Base-by-base conservation (phyloP, 2,113 vertebrate species). In the Caranx ignobilis region DNA sequence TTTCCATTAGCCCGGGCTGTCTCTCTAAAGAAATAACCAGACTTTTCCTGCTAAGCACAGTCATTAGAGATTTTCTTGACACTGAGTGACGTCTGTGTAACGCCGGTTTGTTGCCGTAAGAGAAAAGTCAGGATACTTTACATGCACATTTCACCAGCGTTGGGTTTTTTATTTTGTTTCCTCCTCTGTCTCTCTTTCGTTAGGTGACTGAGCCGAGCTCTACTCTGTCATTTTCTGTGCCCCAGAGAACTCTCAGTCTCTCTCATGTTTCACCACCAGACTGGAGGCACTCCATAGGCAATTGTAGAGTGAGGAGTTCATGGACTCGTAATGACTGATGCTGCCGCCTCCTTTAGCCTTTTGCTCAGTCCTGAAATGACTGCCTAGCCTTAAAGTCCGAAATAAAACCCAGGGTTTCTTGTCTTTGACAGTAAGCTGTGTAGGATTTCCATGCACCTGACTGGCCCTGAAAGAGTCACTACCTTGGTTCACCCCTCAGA, bases 151-250 rank as follows among this genome's bases (percentile, higher is more conserved):
- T 74, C 76, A 50, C 47, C 21, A 34, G 8, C 31, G 41, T 6
- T 21, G 18, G 13, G 7, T 59, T 55, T 76, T 73, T 35, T 54
- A 63, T 57, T 37, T 43, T 12, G 2, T 66, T 72, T 45, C 64
- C 56, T 74, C n/a, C 57, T 52, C 19, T 47, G 2, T 66, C 41
- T 63, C 41, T 63, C 50, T 52, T 71, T 67, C 11, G 39, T 75
- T 57, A 69, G 74, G 76, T 77, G 81, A 81, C 79, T 79, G 55
- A 77, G 76, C 78, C 26, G 50, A 65, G 79, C 65, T 21, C 37
- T 69, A 73, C 86, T 80, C 81, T 89, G 76, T 89, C 78, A 88
- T 92, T 87, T 83, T 81, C 88, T 26, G 5, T 48, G 77, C 86
- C 52, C 76, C 37, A 8, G 41, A 64, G 77, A 79, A 64, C 79